Evolutionary conservation across 2,797 vertebrate species (phyloP).

Genomic region (Falco columbarius): DNA sequence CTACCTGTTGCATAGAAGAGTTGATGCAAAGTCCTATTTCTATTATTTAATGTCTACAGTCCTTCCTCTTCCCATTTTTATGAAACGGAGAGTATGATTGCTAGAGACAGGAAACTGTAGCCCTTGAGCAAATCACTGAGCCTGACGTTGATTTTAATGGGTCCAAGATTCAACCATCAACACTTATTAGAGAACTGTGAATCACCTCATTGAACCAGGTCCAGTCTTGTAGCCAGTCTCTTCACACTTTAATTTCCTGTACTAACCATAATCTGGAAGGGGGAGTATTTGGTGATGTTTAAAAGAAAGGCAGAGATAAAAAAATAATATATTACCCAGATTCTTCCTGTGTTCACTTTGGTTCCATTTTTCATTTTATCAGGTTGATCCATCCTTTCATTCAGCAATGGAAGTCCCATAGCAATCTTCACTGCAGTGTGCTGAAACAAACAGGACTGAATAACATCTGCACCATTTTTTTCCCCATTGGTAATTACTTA

Average conservation of each 20-base stretch:
- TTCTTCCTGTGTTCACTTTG: neutral
- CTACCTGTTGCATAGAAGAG: neutral
- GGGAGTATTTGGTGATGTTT: neutral
- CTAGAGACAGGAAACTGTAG: slow-evolving; percentile 16
- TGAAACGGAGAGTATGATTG: neutral
- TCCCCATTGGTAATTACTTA: neutral
- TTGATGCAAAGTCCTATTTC: neutral
- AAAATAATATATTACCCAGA: neutral
- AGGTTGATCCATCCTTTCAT: slow-evolving; percentile 5
- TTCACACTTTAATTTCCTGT: slow-evolving; percentile 69
- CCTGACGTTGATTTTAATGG: slow-evolving; percentile 49
- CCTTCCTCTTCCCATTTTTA: neutral
- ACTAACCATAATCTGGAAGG: slow-evolving; percentile 1
- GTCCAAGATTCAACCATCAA: slow-evolving; percentile 17
- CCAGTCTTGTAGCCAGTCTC: slow-evolving; percentile 1
- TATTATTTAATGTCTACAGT: neutral
- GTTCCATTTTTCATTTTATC: slow-evolving; percentile 17
- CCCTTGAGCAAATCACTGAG: neutral
- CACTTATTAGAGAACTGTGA: slow-evolving; percentile 1
- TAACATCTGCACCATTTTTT: slow-evolving; percentile 59
- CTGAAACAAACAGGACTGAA: slow-evolving; percentile 12
- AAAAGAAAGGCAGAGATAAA: neutral
- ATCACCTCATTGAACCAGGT: slow-evolving; percentile 14
- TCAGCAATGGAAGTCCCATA: neutral
- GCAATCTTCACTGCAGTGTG: neutral